Evolutionary conservation across 2,888 invertebrate genomes (phyloP), one percentile per base, ranked within the genome.

Genomic region (Linnaemya vulpina): DNA sequence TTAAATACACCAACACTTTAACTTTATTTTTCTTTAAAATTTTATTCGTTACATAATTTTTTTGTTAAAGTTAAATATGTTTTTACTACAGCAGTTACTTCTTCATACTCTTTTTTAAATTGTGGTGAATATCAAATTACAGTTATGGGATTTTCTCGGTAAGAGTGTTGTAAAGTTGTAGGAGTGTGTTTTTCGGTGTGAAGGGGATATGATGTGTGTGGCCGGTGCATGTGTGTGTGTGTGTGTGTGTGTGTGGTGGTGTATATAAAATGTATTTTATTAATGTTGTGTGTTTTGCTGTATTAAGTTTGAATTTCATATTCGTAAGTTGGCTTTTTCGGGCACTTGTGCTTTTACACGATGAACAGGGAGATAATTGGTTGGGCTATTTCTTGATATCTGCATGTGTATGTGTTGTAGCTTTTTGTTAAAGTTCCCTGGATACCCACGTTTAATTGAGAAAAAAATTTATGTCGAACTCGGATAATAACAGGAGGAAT

Each of bases 51-150:
- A 40, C 25, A 20, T n/a, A n/a, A n/a, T n/a, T n/a, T 63, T 75
- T 53, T 49, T 38, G n/a, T 65, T 74, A 83, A 79, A 65, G 51
- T 60, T 71, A 74, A 83, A 75, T 58, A 63, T 76, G 78, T 68
- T 74, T 70, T 60, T 49, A 58, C 55, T 68, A 75, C 68, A 38
- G 55, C 75, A 60, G 60, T 49, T 30, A 35, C 51, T 55, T 68
- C n/a, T 22, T 30, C 17, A 30, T 83, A 51, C 77, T 76, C 67
- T 76, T n/a, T n/a, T n/a, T 80, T 80, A 84, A 80, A 67, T 58
- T 82, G 85, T 85, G 85, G 85, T 85, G 85, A 85, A 82, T 85
- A 85, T 85, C 78, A 78, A 75, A 85, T 85, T 85, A 82, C 85
- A 53, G 71, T 82, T 82, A 71, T 75, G 60, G 65, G 70, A 25